Percentiles rank a stretch among this genome's conserved stretches.
phyloP scores from a whole-genome alignment of 2,113 vertebrate species.

The Coptodon rendalli region DNA sequence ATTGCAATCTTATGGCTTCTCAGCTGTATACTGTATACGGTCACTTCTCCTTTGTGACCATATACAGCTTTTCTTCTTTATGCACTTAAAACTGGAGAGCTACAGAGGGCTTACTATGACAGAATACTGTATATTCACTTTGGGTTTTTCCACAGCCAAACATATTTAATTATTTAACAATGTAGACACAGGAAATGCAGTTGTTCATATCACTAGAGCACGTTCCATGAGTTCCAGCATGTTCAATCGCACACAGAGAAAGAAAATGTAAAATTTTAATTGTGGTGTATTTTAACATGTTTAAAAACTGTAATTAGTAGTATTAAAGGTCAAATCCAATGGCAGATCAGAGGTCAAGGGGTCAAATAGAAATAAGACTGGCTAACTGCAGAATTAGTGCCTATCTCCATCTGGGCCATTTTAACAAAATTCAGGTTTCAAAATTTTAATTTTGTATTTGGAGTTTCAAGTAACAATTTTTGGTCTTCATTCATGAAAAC shows the following conservation, averaged over 20 bases:
- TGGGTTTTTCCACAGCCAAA: neutral
- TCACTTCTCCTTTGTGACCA: neutral
- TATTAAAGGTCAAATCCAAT: neutral
- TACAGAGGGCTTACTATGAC: neutral
- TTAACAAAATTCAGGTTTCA: neutral
- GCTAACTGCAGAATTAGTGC: neutral
- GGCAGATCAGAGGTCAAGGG: neutral
- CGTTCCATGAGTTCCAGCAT: neutral
- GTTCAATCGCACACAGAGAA: neutral
- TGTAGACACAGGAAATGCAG: neutral
- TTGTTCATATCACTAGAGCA: neutral
- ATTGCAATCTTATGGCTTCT: neutral
- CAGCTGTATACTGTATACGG: neutral
- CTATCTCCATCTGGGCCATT: neutral
- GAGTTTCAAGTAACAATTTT: neutral
- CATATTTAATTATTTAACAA: neutral
- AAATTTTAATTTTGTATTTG: neutral
- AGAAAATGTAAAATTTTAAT: neutral
- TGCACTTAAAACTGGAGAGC: neutral
- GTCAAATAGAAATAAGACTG: neutral
- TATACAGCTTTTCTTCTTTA: neutral
- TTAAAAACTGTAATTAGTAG: neutral
- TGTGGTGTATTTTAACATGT: neutral
- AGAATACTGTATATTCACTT: neutral
- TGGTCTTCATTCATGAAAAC: neutral